Evolutionary conservation across 2,797 vertebrate genomes (phyloP), one percentile per base, ranked within the genome.

Genomic region (Aratinga solstitialis): DNA sequence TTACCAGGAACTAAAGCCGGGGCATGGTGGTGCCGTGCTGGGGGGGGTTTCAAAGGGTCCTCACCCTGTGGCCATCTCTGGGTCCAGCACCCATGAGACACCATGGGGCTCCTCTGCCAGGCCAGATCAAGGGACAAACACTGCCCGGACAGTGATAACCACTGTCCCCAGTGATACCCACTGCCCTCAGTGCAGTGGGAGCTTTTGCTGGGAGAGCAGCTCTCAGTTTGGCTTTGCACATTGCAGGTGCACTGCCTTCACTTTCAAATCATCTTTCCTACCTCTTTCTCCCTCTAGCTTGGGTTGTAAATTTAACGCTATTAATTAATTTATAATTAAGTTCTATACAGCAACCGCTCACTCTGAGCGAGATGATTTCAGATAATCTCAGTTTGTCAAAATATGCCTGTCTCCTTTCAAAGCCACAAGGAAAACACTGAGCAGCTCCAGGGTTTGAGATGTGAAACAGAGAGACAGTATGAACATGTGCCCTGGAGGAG

Each of bases 271-370:
- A 29, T 34, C 27, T 80, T 43, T 36, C 51, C 45, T 13, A 6
- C 22, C n/a, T 53, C 59, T 30, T 62, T 20, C 59, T 73, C 82
- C 65, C 66, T 38, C 45, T 47, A 61, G 58, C 56, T 84, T 3
- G n/a, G 23, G 32, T 7, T 78, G 67, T 40, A 71, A 80, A 65
- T 81, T 74, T 74, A 45, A 59, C 0, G 6, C 62, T 32, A 54
- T 87, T 95, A 84, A 81, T 95, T 95, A 93, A 93, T 95, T 92
- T 93, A 85, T 91, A 94, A 96, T 94, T 90, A 95, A 89, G 88
- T 68, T 89, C 91, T 8, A 11, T 68, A 23, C 63, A 61, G 89
- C 91, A 87, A 36, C 30, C 2, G 0, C 82, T 91, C 8, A 1
- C 89, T 96, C 65, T 0, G 1, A 74, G 61, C 48, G 75, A 83